Evolutionary conservation across 2,888 invertebrate species (phyloP), one percentile per base, ranked within the genome.

Genomic region (Drosophila kambysellisi): DNA sequence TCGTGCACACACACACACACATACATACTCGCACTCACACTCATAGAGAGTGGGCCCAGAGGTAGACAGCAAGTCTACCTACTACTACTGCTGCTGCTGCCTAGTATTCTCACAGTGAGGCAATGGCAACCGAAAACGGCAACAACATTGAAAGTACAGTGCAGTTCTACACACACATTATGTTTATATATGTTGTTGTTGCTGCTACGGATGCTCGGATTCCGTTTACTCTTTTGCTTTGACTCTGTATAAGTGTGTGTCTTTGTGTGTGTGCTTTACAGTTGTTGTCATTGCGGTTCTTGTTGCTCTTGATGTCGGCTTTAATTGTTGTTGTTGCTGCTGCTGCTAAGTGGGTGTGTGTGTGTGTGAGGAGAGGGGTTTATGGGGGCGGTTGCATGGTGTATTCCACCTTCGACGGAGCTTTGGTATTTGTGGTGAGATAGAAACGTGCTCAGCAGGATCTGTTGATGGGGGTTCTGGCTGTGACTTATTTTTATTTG

Each of bases 21-120:
- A 70, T 11, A 68, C 11, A 61, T 6, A 62, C 8, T 30, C 30
- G 30, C n/a, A 64, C 12, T 51, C 53, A 66, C 48, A 70, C 50
- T 63, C 52, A 65, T 35, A 57, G 32, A 64, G 56, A 67, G 52
- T 29, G 54, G 30, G 59, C 62, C 72, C 52, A 72, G 87, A 86
- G 81, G 89, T 83, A 87, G 87, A 90, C 90, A 79, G 69, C 54
- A 70, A 76, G 90, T 83, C 90, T 90, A 90, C 87, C 89, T 87
- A 79, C 78, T 63, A 50, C 54, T 72, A 51, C 54, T 59, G 72
- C 76, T 62, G 29, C 56, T 74, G 33, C 53, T 59, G 39, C 54
- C 82, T 66, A 85, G 76, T 72, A 74, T 81, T 88, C 69, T 70
- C 89, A 74, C 80, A 86, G 78, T 85, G 89, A 76, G 63, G 74